Conservation (phyloP, 30 jellyfish, hydroid and myxozoan species). For the Hydra vulgaris region DNA sequence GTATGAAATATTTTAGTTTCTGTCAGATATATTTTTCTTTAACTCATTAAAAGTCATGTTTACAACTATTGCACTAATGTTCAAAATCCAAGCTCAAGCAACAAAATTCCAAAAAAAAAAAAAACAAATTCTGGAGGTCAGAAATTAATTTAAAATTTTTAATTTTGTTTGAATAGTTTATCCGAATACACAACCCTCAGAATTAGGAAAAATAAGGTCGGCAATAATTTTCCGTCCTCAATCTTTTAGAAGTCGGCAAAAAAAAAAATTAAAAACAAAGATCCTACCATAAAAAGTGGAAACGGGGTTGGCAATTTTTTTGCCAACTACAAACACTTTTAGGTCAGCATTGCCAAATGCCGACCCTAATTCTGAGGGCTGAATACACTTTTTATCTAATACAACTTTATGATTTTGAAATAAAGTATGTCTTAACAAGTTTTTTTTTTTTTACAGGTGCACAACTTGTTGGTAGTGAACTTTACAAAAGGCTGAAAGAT, state of each 20-base stretch:
- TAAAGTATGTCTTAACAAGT: background rate
- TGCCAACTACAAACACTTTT: no score
- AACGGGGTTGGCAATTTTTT: no score
- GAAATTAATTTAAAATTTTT: background rate
- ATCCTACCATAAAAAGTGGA: no score
- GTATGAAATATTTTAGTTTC: no score
- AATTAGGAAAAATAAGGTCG: no score
- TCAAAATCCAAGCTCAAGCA: slow-evolving; percentile 68
- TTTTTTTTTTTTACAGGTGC: slow-evolving; percentile 51
- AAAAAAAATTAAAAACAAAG: no score
- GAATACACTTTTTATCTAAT: no score
- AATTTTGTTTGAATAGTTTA: background rate
- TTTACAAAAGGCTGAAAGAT: slow-evolving; percentile 78
- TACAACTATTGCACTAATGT: slow-evolving; percentile 93
- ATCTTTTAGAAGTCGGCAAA: no score
- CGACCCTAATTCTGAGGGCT: no score
- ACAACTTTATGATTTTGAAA: background rate
- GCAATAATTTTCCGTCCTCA: background rate
- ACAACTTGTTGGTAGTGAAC: slow-evolving; percentile 91
- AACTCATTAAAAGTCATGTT: slow-evolving; percentile 53
- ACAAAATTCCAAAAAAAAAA: slow-evolving; percentile 45
- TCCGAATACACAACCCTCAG: no score
- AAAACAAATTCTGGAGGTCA: slow-evolving; percentile 25
- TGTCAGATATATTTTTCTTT: no score
- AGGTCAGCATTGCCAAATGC: no score